Percentiles rank a stretch among this genome's conserved stretches.
Evolutionary conservation across 2,113 vertebrate genomes (phyloP).

Genomic region (Sebastes schlegelii): DNA sequence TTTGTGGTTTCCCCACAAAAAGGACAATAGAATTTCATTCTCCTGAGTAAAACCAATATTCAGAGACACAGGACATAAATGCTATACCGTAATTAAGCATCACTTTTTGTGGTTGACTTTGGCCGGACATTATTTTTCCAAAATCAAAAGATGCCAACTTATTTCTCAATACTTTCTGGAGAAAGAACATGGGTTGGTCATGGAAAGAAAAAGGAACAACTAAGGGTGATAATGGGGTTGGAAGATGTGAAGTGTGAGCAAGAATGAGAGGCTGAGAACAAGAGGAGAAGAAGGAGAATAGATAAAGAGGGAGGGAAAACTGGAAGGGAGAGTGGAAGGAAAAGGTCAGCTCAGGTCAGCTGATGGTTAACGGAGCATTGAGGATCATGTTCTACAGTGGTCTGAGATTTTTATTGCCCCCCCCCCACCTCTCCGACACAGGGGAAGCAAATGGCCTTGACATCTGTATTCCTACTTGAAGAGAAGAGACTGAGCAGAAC

Average conservation of each 20-base stretch:
- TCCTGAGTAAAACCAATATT: slow-evolving; percentile 26
- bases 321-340: slow-evolving; percentile 13
- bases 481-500: slow-evolving; percentile 11
- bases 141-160: slow-evolving; percentile 1
- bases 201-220: neutral
- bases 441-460: slow-evolving; percentile 54
- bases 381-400: slow-evolving; percentile 69
- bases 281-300: slow-evolving; percentile 15
- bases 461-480: slow-evolving; percentile 62
- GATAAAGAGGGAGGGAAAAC: slow-evolving; percentile 10
- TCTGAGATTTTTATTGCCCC: slow-evolving; percentile 54
- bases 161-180: neutral
- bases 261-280: slow-evolving; percentile 3
- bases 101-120: slow-evolving; percentile 6
- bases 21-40: slow-evolving; percentile 26
- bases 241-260: neutral
- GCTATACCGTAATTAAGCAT: neutral
- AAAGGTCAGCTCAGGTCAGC: slow-evolving; percentile 58
- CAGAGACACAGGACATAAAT: neutral
- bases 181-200: neutral
- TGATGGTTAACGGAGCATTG: slow-evolving; percentile 55
- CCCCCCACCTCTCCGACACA: slow-evolving; percentile 1
- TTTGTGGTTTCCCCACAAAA: slow-evolving; percentile 43
- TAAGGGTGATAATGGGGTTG: neutral
- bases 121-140: neutral